Evolutionary conservation across 2,888 invertebrate species (phyloP), one percentile per base, ranked within the genome.

Genomic region (Antitype chi): DNA sequence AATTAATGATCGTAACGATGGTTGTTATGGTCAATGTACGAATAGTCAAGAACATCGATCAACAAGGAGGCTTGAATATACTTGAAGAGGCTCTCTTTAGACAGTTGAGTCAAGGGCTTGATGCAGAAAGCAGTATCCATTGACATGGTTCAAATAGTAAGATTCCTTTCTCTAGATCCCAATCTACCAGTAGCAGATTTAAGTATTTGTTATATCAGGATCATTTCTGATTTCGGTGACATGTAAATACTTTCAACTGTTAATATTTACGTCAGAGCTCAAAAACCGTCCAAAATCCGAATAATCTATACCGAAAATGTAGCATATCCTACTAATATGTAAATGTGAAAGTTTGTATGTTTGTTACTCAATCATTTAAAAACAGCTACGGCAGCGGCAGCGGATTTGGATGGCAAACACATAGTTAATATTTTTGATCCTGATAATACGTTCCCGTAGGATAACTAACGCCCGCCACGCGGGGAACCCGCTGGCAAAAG

Each of bases 1-100:
- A 17, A 17, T 20, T 6, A 23, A 57, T 7, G 7, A 68, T 52
- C n/a, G 13, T 25, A 11, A 6, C 25, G 13, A 25, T 53, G 38
- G 23, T 28, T 59, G 15, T 43, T 25, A 49, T n/a, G 4, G n/a
- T 32, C 43, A 59, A 79, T 79, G n/a, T 28, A 69, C 20, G 38
- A 59, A 52, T 52, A 43, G 32, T 59, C 59, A 53, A 77, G 53
- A 38, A n/a, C 2, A 2, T 60, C 32, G 47, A 20, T 11, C 68
- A 76, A 43, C 17, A 67, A 23, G 15, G 28, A 28, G 17, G 28
- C 28, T 67, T 52, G 23, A 67, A 67, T 67, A 32, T 32, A 71
- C 15, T 9, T 47, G n/a, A 71, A 70, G 80, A 60, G 80, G 25
- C 53, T 77, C 47, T 69, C 43, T 38, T 47, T 20, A 53, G 23